A percentile compares a stretch with the other conserved stretches of the same genome.
Evolutionary conservation across 2,888 invertebrate species (phyloP).

Genomic region (Girardia tigrina): DNA sequence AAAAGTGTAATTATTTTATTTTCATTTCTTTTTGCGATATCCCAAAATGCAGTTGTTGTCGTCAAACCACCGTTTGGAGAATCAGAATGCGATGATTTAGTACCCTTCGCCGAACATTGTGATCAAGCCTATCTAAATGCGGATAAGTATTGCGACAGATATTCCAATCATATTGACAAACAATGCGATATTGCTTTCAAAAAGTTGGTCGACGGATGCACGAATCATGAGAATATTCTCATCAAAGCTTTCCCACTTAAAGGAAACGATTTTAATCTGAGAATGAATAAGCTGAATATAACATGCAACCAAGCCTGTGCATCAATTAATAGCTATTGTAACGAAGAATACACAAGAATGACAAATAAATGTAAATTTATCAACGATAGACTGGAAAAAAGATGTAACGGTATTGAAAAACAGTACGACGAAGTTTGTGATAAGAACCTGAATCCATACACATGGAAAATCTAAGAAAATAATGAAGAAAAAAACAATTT

Average conservation of each 20-base stretch:
- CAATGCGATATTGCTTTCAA: slow-evolving; percentile 10
- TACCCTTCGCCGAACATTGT: background rate
- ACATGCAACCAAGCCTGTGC: slow-evolving; percentile 1
- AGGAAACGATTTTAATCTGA: background rate
- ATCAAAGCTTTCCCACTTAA: background rate
- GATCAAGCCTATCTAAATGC: background rate
- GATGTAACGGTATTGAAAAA: background rate
- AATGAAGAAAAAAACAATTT: no score
- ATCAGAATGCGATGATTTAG: slow-evolving; percentile 4
- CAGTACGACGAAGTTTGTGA: slow-evolving; percentile 2
- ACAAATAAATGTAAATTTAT: slow-evolving; percentile 15
- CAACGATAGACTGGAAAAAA: background rate
- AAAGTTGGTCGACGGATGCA: background rate
- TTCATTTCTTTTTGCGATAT: background rate
- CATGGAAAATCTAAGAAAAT: background rate
- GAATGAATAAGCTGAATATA: background rate
- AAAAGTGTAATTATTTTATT: background rate
- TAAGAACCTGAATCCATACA: background rate
- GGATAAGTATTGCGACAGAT: background rate
- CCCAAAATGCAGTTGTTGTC: background rate
- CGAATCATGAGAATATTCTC: background rate
- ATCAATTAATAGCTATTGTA: background rate
- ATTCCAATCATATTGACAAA: background rate
- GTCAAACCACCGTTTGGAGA: background rate
- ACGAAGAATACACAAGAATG: background rate